Evolutionary conservation across 2,888 invertebrate species (phyloP), one percentile per base, ranked within the genome.

Genomic region (Athripsodes cinereus): DNA sequence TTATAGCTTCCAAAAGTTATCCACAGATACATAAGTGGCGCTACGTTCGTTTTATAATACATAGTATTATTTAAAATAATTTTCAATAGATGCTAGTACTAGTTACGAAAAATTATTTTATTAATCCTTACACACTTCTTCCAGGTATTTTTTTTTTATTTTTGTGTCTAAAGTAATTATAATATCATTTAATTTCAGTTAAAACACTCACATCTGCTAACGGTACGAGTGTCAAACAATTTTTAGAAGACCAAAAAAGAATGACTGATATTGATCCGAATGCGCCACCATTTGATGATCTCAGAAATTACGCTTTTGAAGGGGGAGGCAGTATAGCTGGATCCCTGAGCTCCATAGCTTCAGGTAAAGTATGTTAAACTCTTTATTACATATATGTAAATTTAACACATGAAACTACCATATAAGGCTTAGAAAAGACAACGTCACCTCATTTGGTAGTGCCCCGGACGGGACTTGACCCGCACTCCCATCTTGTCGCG

Each of bases 231-330:
- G 87, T 90, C 11, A 88, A 87, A 44, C 81, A 85, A 63, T 89
- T 90, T 69, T 88, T 90, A 65, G 85, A 86, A 66, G 87, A 88
- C 67, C 87, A 90, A 68, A 84, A 90, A 71, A 83, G 84, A 67
- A 81, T 88, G 65, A 88, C 88, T 8, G 88, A 90, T 69, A 82
- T 85, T 65, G 91, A 92, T 73, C 87, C 87, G 1, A 86, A 85
- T 67, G 90, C 89, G 34, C 90, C 90, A 46, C 91, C 91, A 1
- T 90, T 90, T 71, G 92, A 92, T 71, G 91, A 90, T 70, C 78
- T 92, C 59, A 80, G 91, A 68, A 90, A 92, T 76, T 92, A 91
- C 71, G 90, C 89, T 55, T 91, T 91, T 68, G 92, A 92, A 73
- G 91, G 90, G 31, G 87, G 86, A 65, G 88, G 88, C 70, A 88